Conservation (phyloP, 2,113 vertebrate species). For the Caretta caretta region DNA sequence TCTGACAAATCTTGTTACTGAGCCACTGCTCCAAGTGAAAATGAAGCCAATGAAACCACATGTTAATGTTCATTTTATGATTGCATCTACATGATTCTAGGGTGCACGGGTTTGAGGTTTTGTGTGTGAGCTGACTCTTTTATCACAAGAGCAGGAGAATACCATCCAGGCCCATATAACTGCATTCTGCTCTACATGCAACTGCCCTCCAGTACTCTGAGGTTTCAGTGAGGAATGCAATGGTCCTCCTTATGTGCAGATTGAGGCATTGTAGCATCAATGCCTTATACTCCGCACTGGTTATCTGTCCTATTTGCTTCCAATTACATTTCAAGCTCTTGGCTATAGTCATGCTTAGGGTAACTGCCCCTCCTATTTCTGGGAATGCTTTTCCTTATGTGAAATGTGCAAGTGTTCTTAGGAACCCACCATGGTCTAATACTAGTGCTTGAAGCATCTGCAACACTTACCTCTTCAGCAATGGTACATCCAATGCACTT, state of each 20-base stretch:
- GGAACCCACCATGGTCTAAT: background rate
- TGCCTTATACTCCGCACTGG: background rate
- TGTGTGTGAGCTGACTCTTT: background rate
- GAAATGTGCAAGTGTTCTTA: accelerated
- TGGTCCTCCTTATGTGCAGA: background rate
- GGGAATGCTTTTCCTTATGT: background rate
- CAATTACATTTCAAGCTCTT: background rate
- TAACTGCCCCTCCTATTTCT: background rate
- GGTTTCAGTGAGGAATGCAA: background rate
- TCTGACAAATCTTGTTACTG: background rate
- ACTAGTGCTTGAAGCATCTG: too few species aligned
- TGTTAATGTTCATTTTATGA: background rate
- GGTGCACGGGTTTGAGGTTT: background rate
- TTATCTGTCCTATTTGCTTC: background rate
- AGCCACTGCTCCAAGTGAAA: background rate
- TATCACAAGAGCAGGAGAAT: background rate
- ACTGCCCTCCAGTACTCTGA: background rate
- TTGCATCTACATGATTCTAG: background rate
- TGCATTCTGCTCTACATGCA: background rate
- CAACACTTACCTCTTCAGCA: background rate
- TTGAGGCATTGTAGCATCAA: background rate
- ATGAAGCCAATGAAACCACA: accelerated
- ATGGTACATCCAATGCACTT: too few species aligned
- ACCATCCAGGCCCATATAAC: too few species aligned
- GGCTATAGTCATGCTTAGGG: background rate